A percentile compares a stretch with the other conserved stretches of the same genome.
These are phyloP conservation scores for Drosophila rubida DNA, from an alignment of 2,888 invertebrate genomes.

Conservation along the genomic window DNA sequence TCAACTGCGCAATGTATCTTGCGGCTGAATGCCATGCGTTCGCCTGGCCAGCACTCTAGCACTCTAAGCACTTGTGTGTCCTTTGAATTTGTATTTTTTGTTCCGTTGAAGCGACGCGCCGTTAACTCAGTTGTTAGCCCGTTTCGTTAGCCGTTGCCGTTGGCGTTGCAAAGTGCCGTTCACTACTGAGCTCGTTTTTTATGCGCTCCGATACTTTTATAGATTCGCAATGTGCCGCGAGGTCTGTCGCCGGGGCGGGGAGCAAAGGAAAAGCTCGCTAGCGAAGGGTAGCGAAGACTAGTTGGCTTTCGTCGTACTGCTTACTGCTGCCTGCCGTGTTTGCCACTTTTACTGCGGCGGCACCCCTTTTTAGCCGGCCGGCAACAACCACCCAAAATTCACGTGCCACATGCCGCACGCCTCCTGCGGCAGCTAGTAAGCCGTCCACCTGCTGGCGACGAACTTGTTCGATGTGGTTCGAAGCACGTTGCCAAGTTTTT, in stretches of 20 bases:
- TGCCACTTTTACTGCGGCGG: slow-evolving; percentile 31
- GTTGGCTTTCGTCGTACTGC: too few species aligned
- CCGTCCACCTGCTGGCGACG: slow-evolving; percentile 57
- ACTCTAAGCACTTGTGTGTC: slow-evolving; percentile 26
- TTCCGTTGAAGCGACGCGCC: slow-evolving; percentile 3
- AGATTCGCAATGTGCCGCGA: slow-evolving; percentile 81
- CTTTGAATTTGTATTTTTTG: slow-evolving; percentile 10
- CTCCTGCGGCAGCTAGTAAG: slow-evolving; percentile 8
- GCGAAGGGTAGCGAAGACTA: slow-evolving; percentile 25
- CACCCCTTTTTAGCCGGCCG: slow-evolving; percentile 72
- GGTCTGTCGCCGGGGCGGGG: slow-evolving; percentile 37
- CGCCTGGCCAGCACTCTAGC: slow-evolving; percentile 10
- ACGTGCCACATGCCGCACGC: slow-evolving; percentile 6
- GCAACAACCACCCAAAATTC: slow-evolving; percentile 58
- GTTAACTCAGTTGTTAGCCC: not conserved
- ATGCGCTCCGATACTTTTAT: slow-evolving; percentile 84
- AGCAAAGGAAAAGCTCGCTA: slow-evolving; percentile 25
- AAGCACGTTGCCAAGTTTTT: slow-evolving; percentile 71
- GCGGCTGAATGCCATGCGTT: slow-evolving; percentile 13
- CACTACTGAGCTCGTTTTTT: slow-evolving; percentile 84
- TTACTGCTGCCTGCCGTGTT: slow-evolving; percentile 6
- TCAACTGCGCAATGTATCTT: slow-evolving; percentile 34
- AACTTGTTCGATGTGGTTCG: slow-evolving; percentile 73
- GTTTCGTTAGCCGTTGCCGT: slow-evolving; percentile 31
- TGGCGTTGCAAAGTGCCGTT: slow-evolving; percentile 82